Conservation (phyloP, 1,140 invertebrate species). For the Macrosteles quadrilineatus region DNA sequence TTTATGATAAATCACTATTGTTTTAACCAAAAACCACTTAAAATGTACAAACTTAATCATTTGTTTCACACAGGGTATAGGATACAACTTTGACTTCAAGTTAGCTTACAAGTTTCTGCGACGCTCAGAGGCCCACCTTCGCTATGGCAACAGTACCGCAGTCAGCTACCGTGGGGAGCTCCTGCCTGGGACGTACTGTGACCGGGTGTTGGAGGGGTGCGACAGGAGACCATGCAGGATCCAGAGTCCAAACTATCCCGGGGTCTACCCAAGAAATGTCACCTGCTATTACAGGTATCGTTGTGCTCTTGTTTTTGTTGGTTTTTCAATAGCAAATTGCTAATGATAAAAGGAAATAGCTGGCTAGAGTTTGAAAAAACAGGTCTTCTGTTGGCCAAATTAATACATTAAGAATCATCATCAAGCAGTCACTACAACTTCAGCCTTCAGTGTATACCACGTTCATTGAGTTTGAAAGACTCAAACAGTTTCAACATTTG, state of each 20-base stretch:
- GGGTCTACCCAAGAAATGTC: slow-evolving; percentile 81
- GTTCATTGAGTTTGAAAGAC: no score
- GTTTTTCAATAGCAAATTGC: not conserved
- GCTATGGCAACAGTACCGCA: slow-evolving; percentile 72
- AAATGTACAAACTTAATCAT: no score
- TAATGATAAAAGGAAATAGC: not conserved
- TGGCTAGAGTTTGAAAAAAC: not conserved
- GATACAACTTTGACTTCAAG: slow-evolving; percentile 81
- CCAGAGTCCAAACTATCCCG: slow-evolving; percentile 84
- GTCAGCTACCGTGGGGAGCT: slow-evolving; percentile 69
- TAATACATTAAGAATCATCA: no score
- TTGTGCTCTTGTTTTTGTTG: not conserved
- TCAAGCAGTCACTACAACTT: no score
- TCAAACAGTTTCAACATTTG: no score
- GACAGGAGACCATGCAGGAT: slow-evolving; percentile 65
- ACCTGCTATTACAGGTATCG: slow-evolving; percentile 71
- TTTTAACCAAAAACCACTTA: no score
- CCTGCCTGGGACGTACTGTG: slow-evolving; percentile 73
- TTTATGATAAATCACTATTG: no score
- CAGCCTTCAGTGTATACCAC: no score
- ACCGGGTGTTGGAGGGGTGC: slow-evolving; percentile 72
- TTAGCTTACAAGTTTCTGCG: slow-evolving; percentile 79
- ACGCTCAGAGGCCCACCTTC: slow-evolving; percentile 68
- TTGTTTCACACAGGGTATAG: slow-evolving; percentile 73
- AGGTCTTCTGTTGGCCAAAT: not conserved